Evolutionary conservation across 2,797 vertebrate species (phyloP).

Genomic region (Limnodromus scolopaceus): DNA sequence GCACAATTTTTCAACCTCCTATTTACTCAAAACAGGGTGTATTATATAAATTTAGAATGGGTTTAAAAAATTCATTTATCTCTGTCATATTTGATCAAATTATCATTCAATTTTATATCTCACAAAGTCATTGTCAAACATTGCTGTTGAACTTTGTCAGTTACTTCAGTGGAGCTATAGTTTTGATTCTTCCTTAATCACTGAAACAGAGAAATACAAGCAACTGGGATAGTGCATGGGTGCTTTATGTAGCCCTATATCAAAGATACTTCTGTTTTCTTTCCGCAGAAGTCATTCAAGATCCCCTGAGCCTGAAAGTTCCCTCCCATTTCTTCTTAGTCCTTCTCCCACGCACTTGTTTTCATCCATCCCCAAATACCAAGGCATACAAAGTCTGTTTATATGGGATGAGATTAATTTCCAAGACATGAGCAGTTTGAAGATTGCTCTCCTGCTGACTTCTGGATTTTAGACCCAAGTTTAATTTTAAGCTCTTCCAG

Average conservation of each 20-base stretch:
- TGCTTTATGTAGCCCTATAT: neutral
- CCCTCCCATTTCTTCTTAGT: neutral
- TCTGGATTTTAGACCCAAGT: neutral
- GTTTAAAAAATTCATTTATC: neutral
- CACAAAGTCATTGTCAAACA: neutral
- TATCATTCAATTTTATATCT: neutral
- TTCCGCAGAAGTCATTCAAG: neutral
- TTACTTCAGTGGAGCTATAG: neutral
- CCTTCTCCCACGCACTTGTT: neutral
- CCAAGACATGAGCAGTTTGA: neutral
- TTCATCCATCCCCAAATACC: neutral
- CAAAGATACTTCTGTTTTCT: neutral
- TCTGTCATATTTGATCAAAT: neutral
- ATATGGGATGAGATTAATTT: neutral
- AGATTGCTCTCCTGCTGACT: neutral
- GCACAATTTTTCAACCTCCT: neutral
- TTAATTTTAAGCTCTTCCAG: neutral
- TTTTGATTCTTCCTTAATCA: neutral
- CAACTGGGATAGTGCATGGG: neutral
- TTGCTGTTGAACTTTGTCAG: neutral
- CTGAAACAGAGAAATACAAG: neutral
- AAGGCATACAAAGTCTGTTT: neutral
- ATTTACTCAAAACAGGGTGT: neutral
- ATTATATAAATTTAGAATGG: neutral
- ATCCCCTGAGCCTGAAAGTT: neutral